Percentiles rank a stretch among this genome's conserved stretches.
These are phyloP conservation scores for Netelia inedita DNA, from an alignment of 2,888 invertebrate species.

Conservation along the genomic window DNA sequence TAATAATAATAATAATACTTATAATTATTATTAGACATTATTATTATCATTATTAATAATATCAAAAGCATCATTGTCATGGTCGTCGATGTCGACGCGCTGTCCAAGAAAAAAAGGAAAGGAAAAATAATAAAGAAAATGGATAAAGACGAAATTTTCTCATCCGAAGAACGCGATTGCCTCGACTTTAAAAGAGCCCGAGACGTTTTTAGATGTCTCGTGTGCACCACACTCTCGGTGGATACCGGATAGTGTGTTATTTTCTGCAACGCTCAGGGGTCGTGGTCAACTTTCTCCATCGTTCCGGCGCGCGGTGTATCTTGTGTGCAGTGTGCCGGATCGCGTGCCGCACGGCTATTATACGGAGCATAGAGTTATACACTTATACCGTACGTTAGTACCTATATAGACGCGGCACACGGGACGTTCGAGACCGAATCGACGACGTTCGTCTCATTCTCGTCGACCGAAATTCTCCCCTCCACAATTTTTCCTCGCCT, in stretches of 20 bases:
- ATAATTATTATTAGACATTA: neutral
- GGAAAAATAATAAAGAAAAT: neutral
- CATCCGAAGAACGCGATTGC: neutral
- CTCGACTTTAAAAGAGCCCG: neutral
- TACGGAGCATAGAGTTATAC: slow-evolving; percentile 54
- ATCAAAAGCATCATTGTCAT: no score
- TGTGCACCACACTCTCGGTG: slow-evolving; percentile 34
- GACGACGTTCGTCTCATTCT: no score
- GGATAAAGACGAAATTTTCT: neutral
- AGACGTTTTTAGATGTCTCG: slow-evolving; percentile 29
- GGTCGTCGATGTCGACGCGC: no score
- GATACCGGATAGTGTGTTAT: slow-evolving; percentile 59
- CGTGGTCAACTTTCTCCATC: slow-evolving; percentile 82
- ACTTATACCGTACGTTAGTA: no score
- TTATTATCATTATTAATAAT: no score
- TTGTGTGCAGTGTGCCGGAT: slow-evolving; percentile 63
- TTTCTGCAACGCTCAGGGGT: slow-evolving; percentile 74
- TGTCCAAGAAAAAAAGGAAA: neutral
- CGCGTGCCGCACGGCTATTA: slow-evolving; percentile 74
- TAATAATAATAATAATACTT: no score
- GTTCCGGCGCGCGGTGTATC: slow-evolving; percentile 73
- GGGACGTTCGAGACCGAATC: no score
- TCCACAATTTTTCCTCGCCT: no score
- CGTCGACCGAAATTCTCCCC: no score
- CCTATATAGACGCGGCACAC: neutral